Percentiles rank a stretch among this genome's conserved stretches.
Conservation (phyloP, 2,888 invertebrate genomes). For the Brassicogethes aeneus region DNA sequence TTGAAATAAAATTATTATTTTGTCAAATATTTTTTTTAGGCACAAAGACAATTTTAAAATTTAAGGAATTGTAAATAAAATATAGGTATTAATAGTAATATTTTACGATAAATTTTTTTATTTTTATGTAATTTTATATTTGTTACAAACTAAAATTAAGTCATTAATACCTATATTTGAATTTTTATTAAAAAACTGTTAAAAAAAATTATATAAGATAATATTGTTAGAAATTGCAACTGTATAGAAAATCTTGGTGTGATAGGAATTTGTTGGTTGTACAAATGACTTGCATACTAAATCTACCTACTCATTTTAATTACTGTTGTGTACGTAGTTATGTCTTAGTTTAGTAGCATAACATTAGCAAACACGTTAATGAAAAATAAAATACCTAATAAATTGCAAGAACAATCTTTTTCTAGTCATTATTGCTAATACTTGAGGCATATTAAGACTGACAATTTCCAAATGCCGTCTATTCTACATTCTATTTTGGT, state of each 20-base stretch:
- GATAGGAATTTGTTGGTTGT: constrained; percentile 17
- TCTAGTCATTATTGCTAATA: no score
- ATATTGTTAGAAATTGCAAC: constrained; percentile 15
- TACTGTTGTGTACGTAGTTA: background rate
- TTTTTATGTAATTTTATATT: background rate
- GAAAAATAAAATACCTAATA: background rate
- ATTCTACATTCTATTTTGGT: no score
- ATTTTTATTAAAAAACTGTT: constrained; percentile 3
- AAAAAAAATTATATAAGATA: constrained; percentile 8
- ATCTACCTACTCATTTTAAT: constrained; percentile 7
- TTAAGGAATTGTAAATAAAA: background rate
- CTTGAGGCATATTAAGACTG: no score
- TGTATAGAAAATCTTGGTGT: constrained; percentile 16
- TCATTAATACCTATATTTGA: background rate
- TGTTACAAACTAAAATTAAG: no score
- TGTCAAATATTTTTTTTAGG: background rate
- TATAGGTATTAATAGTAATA: background rate
- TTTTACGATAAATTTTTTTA: background rate
- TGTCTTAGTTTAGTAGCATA: background rate
- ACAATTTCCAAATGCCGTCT: no score
- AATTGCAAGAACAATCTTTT: no score
- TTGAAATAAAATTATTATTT: background rate
- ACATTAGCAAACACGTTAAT: background rate
- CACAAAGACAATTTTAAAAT: background rate
- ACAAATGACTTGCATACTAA: constrained; percentile 18